These are phyloP conservation scores for Vulpes vulpes DNA, from an alignment of 2,113 vertebrate species.

Conservation along the genomic window DNA sequence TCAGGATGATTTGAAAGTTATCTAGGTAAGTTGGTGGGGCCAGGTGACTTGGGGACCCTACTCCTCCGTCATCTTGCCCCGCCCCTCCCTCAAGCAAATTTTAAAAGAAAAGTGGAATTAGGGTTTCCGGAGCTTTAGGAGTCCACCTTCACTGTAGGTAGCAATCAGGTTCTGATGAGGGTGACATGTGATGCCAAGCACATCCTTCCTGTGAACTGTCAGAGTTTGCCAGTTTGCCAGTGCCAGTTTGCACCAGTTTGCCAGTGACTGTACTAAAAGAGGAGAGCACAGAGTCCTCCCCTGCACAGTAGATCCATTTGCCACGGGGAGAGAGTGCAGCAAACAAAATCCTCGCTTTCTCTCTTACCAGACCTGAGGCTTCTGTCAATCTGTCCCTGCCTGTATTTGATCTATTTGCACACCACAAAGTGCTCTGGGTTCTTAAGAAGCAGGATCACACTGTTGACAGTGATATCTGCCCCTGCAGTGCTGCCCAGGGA, in stretches of 20 bases:
- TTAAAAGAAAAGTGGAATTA: constrained; percentile 68
- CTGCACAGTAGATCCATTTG: constrained; percentile 99
- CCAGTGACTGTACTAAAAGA: constrained; percentile 98
- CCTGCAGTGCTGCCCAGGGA: constrained; percentile 96
- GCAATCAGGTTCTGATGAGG: constrained; percentile 98
- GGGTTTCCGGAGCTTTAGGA: constrained; percentile 92
- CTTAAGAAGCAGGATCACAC: constrained; percentile 96
- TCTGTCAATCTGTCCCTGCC: constrained; percentile 99
- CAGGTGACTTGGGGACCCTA: no score
- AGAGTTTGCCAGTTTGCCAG: constrained; percentile 98
- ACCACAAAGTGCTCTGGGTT: constrained; percentile 99
- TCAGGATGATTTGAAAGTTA: no score
- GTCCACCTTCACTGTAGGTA: constrained; percentile 97
- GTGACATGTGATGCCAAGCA: constrained; percentile 98
- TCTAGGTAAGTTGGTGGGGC: no score
- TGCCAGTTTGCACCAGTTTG: constrained; percentile 97
- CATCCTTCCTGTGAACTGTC: constrained; percentile 98
- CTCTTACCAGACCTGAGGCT: constrained; percentile 99
- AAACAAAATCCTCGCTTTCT: constrained; percentile 98
- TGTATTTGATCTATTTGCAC: constrained; percentile 98
- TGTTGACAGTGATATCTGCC: constrained; percentile 98
- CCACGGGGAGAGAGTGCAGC: constrained; percentile 97
- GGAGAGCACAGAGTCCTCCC: constrained; percentile 99
- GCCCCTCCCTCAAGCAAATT: background rate
- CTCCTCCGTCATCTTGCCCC: no score